Conservation (phyloP, 2,888 invertebrate species). For the Tiphia femorata region DNA sequence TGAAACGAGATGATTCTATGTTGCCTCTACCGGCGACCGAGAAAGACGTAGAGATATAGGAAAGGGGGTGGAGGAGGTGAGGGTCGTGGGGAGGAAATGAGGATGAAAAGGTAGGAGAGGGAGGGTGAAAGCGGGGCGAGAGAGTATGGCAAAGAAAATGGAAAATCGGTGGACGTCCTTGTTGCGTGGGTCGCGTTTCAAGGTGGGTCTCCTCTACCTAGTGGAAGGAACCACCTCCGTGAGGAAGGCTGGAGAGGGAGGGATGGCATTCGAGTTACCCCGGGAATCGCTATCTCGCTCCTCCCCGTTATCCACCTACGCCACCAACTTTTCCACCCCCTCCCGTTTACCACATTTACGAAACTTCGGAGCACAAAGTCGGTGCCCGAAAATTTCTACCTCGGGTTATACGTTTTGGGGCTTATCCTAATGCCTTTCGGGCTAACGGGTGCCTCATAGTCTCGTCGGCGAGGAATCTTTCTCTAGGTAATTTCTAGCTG, state of each 20-base stretch:
- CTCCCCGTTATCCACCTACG: too few relatives aligned
- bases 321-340: too few relatives aligned
- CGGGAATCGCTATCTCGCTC: background rate
- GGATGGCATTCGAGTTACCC: slow-evolving; percentile 16
- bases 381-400: too few relatives aligned
- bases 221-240: slow-evolving; percentile 14
- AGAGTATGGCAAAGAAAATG: slow-evolving; percentile 33
- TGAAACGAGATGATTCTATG: too few relatives aligned
- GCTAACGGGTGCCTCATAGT: too few relatives aligned
- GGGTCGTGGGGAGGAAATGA: slow-evolving; percentile 7
- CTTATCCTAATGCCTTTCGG: too few relatives aligned
- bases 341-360: too few relatives aligned
- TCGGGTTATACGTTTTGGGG: too few relatives aligned
- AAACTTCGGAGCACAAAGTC: too few relatives aligned
- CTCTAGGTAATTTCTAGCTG: too few relatives aligned
- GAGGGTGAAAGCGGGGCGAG: background rate
- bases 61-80: slow-evolving; percentile 19
- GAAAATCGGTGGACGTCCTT: slow-evolving; percentile 32
- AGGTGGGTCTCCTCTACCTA: slow-evolving; percentile 10
- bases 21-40: background rate
- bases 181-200: slow-evolving; percentile 10
- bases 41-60: slow-evolving; percentile 12
- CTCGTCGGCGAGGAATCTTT: too few relatives aligned
- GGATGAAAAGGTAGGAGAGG: slow-evolving; percentile 12
- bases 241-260: slow-evolving; percentile 11